Conservation (phyloP, 2,797 vertebrate species). For the Sebastes cheni region DNA sequence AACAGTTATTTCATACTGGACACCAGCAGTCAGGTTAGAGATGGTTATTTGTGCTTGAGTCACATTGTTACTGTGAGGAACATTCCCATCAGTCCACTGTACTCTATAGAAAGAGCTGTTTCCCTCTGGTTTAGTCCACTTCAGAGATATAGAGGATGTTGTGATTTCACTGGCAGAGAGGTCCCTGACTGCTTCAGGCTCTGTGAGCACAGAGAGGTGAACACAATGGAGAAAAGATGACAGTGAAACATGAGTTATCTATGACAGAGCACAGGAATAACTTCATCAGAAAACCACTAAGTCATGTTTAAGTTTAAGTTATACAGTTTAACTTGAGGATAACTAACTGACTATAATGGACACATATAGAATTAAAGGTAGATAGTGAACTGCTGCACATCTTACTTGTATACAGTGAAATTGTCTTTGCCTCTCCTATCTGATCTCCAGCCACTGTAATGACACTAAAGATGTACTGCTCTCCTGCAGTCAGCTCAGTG, state of each 20-base stretch:
- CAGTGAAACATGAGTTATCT: too few species aligned
- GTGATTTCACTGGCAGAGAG: not conserved
- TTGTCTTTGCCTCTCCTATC: not conserved
- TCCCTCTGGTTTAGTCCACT: constrained; percentile 2
- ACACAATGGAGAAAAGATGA: too few species aligned
- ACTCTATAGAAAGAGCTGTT: too few species aligned
- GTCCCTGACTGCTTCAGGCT: constrained; percentile 20
- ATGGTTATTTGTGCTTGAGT: not conserved
- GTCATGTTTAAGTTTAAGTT: too few species aligned
- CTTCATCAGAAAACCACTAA: too few species aligned
- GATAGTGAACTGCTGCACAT: not conserved
- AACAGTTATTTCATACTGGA: not conserved
- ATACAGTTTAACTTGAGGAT: not conserved
- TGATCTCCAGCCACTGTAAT: too few species aligned
- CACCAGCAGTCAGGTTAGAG: constrained; percentile 15
- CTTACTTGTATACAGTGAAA: not conserved
- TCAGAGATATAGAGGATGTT: constrained; percentile 32
- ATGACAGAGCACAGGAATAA: too few species aligned
- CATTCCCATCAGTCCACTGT: too few species aligned
- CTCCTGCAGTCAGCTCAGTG: too few species aligned
- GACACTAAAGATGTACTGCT: too few species aligned
- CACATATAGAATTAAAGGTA: not conserved
- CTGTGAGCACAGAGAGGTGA: too few species aligned
- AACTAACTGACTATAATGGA: not conserved
- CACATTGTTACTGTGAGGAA: fast-evolving